phyloP scores from a whole-genome alignment of 2,888 invertebrate genomes.

The Eucera pruinosa region DNA sequence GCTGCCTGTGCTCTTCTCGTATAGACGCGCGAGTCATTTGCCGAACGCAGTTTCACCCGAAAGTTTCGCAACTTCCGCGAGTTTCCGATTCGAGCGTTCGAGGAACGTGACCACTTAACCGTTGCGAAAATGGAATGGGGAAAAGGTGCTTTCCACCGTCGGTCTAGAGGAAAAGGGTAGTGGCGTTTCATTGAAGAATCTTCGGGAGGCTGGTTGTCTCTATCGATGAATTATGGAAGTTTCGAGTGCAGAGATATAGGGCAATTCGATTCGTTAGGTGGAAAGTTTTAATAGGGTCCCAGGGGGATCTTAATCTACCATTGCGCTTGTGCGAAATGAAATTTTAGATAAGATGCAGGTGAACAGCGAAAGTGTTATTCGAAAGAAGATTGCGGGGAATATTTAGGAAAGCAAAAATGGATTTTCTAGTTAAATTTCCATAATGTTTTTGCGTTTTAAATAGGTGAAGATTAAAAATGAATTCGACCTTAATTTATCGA shows the following conservation, averaged over 20 bases:
- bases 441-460: no score
- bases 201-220: background rate
- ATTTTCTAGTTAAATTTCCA: no score
- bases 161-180: no score
- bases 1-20: background rate
- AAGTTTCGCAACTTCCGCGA: constrained; percentile 33
- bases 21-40: constrained; percentile 33
- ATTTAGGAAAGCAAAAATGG: no score
- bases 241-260: no score
- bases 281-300: constrained; percentile 41
- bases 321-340: constrained; percentile 15
- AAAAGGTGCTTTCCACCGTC: no score
- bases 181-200: background rate
- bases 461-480: no score
- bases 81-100: constrained; percentile 23
- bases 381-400: no score
- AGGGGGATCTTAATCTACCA: constrained; percentile 15
- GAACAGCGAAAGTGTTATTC: no score
- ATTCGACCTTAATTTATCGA: no score
- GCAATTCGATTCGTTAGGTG: constrained; percentile 15
- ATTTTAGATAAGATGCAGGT: constrained; percentile 3
- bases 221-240: constrained; percentile 12
- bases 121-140: background rate
- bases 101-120: constrained; percentile 41
- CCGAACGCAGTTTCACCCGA: constrained; percentile 36